Evolutionary conservation across 2,888 invertebrate species (phyloP), one percentile per base, ranked within the genome.

Genomic region (Smittia aterrima): DNA sequence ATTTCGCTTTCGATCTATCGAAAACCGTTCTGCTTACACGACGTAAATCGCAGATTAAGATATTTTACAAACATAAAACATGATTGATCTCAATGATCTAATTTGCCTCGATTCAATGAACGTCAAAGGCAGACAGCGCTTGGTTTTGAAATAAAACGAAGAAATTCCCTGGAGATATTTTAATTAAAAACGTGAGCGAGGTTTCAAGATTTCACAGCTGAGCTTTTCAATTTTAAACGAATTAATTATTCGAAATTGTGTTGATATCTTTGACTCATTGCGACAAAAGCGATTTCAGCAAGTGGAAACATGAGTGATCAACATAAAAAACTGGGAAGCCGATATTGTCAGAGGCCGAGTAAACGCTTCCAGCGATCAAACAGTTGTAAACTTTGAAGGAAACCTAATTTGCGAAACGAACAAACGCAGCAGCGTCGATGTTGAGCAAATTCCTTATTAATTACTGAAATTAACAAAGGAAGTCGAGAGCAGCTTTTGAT

Each of bases 341-440:
- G 32, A 47, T 6, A n/a, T 47, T 47, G 47, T 47, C 47, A 7
- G 9, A 4, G 58, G 58, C 58, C 58, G n/a, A 13, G 18, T 18
- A n/a, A n/a, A n/a, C 32, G 32, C 32, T 32, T 20, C 7, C n/a
- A 7, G 18, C 9, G 9, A 58, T 3, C 22, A 18, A 22, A 22
- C 16, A 18, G n/a, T 96, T 97, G 85, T 97, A 97, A 77, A 96
- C 96, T 87, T 97, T 97, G 80, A 92, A 89, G 86, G 97, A 97
- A 83, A 95, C 97, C 96, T 88, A n/a, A 16, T n/a, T n/a, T 38
- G 38, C n/a, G 6, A 7, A n/a, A 2, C 4, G 3, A 18, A 4
- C n/a, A n/a, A n/a, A n/a, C n/a, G n/a, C n/a, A 7, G 11, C 18
- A 47, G 11, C 18, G n/a, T 18, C n/a, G 6, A 47, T 47, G 32